These are phyloP conservation scores for Hippasteria phrygiana DNA, from an alignment of 53 echinoderm and acorn worm genomes.

Conservation along the genomic window DNA sequence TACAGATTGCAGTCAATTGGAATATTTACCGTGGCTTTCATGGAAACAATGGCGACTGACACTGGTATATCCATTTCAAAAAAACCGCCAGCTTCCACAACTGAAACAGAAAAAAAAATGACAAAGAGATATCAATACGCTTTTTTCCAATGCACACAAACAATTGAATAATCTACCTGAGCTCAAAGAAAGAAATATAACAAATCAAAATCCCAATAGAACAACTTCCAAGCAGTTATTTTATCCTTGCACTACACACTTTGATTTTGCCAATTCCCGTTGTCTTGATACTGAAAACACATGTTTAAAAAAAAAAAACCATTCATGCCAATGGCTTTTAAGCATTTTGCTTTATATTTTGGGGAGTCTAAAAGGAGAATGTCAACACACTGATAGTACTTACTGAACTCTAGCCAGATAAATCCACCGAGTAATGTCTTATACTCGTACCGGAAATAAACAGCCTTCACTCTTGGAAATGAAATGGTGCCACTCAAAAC, in stretches of 20 bases:
- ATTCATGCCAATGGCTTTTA: too few relatives aligned
- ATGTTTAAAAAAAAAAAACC: not conserved
- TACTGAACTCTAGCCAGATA: conserved; percentile 28
- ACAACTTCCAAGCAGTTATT: not conserved
- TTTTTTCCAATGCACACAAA: not conserved
- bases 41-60: conserved; percentile 19
- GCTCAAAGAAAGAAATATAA: too few relatives aligned
- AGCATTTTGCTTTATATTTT: too few relatives aligned
- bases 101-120: conserved; percentile 9
- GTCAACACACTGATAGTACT: not conserved
- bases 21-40: conserved; percentile 14
- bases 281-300: not conserved
- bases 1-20: not conserved
- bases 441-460: not conserved
- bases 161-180: too few relatives aligned
- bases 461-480: conserved; percentile 4
- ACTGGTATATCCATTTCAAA: conserved; percentile 41
- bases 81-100: conserved; percentile 2
- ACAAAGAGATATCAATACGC: not conserved
- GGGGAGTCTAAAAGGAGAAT: too few relatives aligned
- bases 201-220: too few relatives aligned
- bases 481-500: conserved; percentile 42
- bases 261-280: not conserved
- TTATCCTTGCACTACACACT: not conserved
- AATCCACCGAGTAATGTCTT: not conserved